phyloP scores from a whole-genome alignment of 1,140 invertebrate genomes.

The Bombus sylvicola region DNA sequence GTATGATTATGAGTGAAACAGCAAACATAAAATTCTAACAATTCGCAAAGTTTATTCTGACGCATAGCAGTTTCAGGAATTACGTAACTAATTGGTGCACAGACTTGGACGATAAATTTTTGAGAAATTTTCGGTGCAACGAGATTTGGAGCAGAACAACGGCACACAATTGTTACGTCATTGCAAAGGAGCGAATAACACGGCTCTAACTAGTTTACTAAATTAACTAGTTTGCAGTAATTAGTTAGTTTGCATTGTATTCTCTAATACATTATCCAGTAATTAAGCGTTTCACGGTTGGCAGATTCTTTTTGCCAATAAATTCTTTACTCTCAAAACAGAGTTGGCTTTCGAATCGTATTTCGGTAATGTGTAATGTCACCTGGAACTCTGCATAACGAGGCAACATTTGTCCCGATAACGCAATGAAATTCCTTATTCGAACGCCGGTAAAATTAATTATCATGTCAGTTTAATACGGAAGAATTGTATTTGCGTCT shows the following conservation, averaged over 20 bases:
- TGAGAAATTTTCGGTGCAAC: background rate
- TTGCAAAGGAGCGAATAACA: background rate
- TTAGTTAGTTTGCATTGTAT: conserved; percentile 22
- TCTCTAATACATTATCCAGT: conserved; percentile 44
- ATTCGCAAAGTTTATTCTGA: background rate
- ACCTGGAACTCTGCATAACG: conserved; percentile 7
- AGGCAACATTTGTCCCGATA: conserved; percentile 7
- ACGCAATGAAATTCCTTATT: conserved; percentile 11
- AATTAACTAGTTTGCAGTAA: conserved; percentile 48
- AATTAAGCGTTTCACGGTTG: conserved; percentile 40
- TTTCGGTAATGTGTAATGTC: background rate
- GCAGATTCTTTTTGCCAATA: conserved; percentile 1
- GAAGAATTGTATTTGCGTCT: background rate
- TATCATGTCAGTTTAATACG: background rate
- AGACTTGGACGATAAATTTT: background rate
- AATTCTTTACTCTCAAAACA: conserved; percentile 32
- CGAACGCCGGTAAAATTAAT: background rate
- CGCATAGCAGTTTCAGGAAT: background rate
- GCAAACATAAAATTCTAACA: background rate
- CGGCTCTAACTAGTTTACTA: conserved; percentile 25
- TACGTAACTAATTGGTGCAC: background rate
- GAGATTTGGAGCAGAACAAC: background rate
- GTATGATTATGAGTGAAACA: too few species aligned
- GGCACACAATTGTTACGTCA: background rate
- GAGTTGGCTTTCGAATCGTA: background rate